Evolutionary conservation across 64 coral and sea anemone genomes (phyloP), one percentile per base, ranked within the genome.

Genomic region (Astreopora myriophthalma): DNA sequence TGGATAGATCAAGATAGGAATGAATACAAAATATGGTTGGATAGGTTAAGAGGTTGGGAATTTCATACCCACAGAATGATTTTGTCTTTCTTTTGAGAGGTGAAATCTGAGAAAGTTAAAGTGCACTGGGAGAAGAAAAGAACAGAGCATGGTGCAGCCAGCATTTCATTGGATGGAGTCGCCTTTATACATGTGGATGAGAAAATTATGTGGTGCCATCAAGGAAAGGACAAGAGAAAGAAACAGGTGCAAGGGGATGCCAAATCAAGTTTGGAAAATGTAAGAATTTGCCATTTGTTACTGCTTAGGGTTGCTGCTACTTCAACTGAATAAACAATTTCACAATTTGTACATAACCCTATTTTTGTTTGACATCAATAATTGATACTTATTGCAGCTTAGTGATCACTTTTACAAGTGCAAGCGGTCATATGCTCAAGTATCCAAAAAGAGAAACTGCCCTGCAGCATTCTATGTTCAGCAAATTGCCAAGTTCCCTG

Each of bases 121-220:
- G 28, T 70, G 67, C 34, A 70, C 67, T 70, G 67, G 67, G 28
- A 70, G 28, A 70, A 30, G 13, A 70, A 30, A 70, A 30, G 27
- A 33, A 70, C 30, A 10, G 26, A 31, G 3, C 0, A 70, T 70
- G 67, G 26, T 33, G 27, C 8, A 8, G n/a, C 67, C 17, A 33
- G 67, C 26, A 66, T 70, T 9, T 2, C 67, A 31, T 70, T 70
- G 30, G 67, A 70, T 70, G 67, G 67, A 2, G 10, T 70, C 28
- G 27, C 67, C 25, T 70, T 33, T 70, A 30, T 70, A 32, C 28
- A 70, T 31, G 29, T 70, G 1, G 67, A 14, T 32, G 67, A 70
- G 8, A 70, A 70, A 70, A 70, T 85, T n/a, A 16, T 85, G 80
- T 85, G 80, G 80, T 85, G 80, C 80, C 80, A 85, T 39, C 80